Evolutionary conservation across 2,888 invertebrate genomes (phyloP).

Genomic region (Chymomyza fuscimana): DNA sequence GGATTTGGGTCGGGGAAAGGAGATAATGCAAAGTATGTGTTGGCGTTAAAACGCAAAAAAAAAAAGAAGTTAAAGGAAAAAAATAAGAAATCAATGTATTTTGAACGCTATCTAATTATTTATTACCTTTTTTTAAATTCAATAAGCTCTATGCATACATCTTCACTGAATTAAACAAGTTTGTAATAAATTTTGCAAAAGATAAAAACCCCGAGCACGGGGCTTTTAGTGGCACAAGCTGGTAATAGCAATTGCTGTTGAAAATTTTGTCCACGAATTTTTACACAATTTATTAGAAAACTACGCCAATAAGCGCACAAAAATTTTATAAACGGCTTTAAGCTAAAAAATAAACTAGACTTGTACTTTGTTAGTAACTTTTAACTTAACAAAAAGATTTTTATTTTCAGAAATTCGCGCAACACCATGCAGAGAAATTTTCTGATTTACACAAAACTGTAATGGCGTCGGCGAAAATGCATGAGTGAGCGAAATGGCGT

Average conservation of each 20-base stretch:
- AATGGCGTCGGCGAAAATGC: conserved; percentile 80
- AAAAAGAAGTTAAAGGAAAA: neutral
- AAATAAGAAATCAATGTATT: neutral
- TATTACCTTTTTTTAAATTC: neutral
- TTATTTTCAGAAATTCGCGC: conserved; percentile 50
- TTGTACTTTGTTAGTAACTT: conserved; percentile 55
- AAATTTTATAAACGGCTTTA: conserved; percentile 39
- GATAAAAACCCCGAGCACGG: neutral
- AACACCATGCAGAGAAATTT: conserved; percentile 73
- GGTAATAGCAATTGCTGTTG: neutral
- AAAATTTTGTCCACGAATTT: neutral
- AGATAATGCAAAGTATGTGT: neutral
- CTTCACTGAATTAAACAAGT: neutral
- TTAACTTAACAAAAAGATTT: conserved; percentile 51
- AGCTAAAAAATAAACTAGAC: conserved; percentile 28
- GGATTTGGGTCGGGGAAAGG: neutral
- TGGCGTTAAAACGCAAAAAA: conserved; percentile 1
- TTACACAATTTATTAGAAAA: conserved; percentile 39
- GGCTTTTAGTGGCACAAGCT: neutral
- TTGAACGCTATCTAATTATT: neutral
- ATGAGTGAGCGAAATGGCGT: conserved; percentile 68
- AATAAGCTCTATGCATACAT: neutral
- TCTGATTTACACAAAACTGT: conserved; percentile 70
- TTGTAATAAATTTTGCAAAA: neutral
- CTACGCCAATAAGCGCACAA: conserved; percentile 29